Evolutionary conservation across 2,797 vertebrate species (phyloP), one percentile per base, ranked within the genome.

Genomic region (Tragelaphus oryx): DNA sequence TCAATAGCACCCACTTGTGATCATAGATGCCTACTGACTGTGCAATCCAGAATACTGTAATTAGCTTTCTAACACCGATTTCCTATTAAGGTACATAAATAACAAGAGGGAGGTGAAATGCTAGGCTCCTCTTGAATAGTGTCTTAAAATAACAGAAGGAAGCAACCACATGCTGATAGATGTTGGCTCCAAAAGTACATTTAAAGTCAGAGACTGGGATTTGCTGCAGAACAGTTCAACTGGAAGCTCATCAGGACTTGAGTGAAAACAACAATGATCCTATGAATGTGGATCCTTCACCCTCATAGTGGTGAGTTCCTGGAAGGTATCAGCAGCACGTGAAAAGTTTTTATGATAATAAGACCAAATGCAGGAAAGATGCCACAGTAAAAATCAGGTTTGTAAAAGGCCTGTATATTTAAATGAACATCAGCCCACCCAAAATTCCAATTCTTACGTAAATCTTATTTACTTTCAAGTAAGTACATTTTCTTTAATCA

Each of bases 131-230:
- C 93, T 95, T 97, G 26, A 11, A 97, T 97, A 87, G 89, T n/a
- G 93, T 95, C 97, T 98, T 97, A 98, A 98, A 98, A 98, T 97
- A 98, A 97, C 95, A 93, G 89, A 95, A 93, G 95, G 95, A 87
- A 96, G 93, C 74, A 92, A 90, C 90, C 96, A 13, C 88, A 78
- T 5, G 48, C 94, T 97, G 94, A 93, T 94, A 95, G 95, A 96
- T 78, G 94, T 94, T 97, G 97, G 81, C 68, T 89, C 41, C 2
- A 68, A 96, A 90, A 97, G 18, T 50, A 44, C 88, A 94, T 93
- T 95, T 89, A 85, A 95, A 96, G 87, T 87, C 0, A 1, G 30
- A 87, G 92, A 26, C 86, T 93, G 95, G 96, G 90, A 65, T 98
- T 94, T 87, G 83, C 87, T 93, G 88, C 95, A 59, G 60, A 97